Evolutionary conservation across 2,888 invertebrate genomes (phyloP).

Genomic region (Tanytarsus gracilentus): DNA sequence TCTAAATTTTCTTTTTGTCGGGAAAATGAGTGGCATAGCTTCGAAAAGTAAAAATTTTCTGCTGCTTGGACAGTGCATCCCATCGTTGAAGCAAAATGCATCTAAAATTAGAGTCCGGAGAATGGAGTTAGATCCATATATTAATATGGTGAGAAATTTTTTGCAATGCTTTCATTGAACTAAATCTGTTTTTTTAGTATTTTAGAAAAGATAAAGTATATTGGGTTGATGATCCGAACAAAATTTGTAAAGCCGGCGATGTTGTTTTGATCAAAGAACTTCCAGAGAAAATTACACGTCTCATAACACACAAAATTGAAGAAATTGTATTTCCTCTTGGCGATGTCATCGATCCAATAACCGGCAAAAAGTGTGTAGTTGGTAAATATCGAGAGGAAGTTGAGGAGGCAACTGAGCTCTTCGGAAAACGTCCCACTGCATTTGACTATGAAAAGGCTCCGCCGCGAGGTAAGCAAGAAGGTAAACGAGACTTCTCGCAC

Average conservation of each 20-base stretch:
- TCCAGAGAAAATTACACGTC: slow-evolving; percentile 60
- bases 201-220: slow-evolving; percentile 62
- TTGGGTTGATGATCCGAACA: slow-evolving; percentile 70
- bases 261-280: slow-evolving; percentile 68
- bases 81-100: slow-evolving; percentile 66
- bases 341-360: slow-evolving; percentile 77
- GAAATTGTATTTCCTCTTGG: slow-evolving; percentile 74
- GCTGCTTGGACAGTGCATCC: slow-evolving; percentile 69
- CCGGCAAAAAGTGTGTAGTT: slow-evolving; percentile 67
- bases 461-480: slow-evolving; percentile 71
- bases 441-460: slow-evolving; percentile 72
- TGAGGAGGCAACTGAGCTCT: slow-evolving; percentile 55
- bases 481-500: slow-evolving; percentile 71
- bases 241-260: slow-evolving; percentile 72
- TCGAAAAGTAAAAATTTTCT: slow-evolving; percentile 38
- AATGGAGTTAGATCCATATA: slow-evolving; percentile 63
- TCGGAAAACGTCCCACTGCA: slow-evolving; percentile 56
- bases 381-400: slow-evolving; percentile 67
- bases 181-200: slow-evolving; percentile 50
- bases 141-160: slow-evolving; percentile 59
- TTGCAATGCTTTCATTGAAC: slow-evolving; percentile 9
- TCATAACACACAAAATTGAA: slow-evolving; percentile 70
- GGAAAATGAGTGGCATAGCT: not conserved
- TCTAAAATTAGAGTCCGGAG: slow-evolving; percentile 68
- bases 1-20: not conserved